Percentiles rank a stretch among this genome's conserved stretches.
These are phyloP conservation scores for Nibea albiflora DNA, from an alignment of 2,113 vertebrate species.

Conservation along the genomic window DNA sequence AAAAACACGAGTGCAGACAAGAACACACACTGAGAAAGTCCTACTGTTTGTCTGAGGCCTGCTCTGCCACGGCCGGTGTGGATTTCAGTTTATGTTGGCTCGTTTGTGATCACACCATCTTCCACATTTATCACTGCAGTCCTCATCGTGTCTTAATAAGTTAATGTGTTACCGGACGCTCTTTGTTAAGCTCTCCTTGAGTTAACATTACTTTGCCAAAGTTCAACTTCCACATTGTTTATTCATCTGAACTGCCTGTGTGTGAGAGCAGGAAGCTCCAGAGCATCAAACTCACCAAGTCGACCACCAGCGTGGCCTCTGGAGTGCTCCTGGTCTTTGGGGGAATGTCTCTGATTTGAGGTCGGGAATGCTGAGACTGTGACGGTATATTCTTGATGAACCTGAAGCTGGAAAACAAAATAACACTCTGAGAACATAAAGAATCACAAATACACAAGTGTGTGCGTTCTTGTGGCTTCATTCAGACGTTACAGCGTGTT, in stretches of 20 bases:
- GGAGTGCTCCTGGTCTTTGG: constrained; percentile 81
- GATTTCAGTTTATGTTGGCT: background rate
- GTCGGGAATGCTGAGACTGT: constrained; percentile 58
- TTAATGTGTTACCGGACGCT: background rate
- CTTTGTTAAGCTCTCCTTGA: background rate
- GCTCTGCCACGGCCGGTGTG: background rate
- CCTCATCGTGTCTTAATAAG: background rate
- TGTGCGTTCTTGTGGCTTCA: no score
- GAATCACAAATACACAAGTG: background rate
- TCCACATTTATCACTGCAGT: background rate
- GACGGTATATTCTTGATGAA: constrained; percentile 79
- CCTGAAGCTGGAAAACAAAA: constrained; percentile 74
- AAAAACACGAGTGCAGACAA: background rate
- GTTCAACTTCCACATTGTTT: background rate
- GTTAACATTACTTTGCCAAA: background rate
- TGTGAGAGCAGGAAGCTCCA: background rate
- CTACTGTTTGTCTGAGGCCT: background rate
- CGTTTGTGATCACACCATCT: background rate
- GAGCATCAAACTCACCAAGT: constrained; percentile 80
- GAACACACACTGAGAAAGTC: background rate
- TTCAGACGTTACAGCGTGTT: no score
- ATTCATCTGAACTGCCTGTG: background rate
- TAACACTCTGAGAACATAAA: background rate
- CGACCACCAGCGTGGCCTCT: constrained; percentile 83
- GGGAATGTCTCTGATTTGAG: constrained; percentile 70